Percentiles rank a stretch among this genome's conserved stretches.
These are phyloP conservation scores for Macropis europaea DNA, from an alignment of 2,888 invertebrate genomes.

Conservation along the genomic window DNA sequence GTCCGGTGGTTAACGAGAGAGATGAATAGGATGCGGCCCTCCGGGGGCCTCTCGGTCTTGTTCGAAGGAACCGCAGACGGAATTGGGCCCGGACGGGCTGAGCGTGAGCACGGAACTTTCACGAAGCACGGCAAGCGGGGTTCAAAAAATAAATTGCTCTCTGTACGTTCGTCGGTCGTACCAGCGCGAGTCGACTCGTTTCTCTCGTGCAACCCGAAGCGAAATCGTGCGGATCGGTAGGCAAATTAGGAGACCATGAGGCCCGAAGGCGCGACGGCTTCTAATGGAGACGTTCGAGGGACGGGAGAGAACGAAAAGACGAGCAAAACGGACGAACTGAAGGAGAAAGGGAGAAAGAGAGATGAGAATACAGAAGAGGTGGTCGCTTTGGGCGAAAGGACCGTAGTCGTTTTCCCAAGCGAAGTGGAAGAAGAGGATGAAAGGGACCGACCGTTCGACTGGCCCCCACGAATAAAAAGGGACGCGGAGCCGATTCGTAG, in stretches of 20 bases:
- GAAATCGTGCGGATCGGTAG: slow-evolving; percentile 64
- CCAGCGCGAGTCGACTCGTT: not conserved
- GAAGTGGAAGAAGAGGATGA: slow-evolving; percentile 64
- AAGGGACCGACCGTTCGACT: slow-evolving; percentile 59
- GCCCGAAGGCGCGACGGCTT: slow-evolving; percentile 55
- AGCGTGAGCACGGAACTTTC: slow-evolving; percentile 48
- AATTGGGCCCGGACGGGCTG: slow-evolving; percentile 5
- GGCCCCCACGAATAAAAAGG: slow-evolving; percentile 34
- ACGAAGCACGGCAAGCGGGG: slow-evolving; percentile 26
- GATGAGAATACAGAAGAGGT: slow-evolving; percentile 30
- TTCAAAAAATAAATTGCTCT: slow-evolving; percentile 58
- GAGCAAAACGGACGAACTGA: too few relatives aligned
- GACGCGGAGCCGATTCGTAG: slow-evolving; percentile 57
- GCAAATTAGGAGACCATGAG: slow-evolving; percentile 62
- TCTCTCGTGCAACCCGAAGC: slow-evolving; percentile 46
- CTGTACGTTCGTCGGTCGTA: slow-evolving; percentile 31
- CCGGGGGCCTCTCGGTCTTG: slow-evolving; percentile 29
- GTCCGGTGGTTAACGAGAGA: slow-evolving; percentile 60
- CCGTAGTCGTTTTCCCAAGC: slow-evolving; percentile 62
- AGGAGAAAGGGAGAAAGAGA: not conserved
- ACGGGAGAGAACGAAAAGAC: slow-evolving; percentile 18
- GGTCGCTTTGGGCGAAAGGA: slow-evolving; percentile 55
- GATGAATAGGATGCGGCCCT: slow-evolving; percentile 48
- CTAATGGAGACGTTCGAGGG: slow-evolving; percentile 61
- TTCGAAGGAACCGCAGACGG: slow-evolving; percentile 38